phyloP scores from a whole-genome alignment of 2,888 invertebrate species.

The Ophion ventricosus region DNA sequence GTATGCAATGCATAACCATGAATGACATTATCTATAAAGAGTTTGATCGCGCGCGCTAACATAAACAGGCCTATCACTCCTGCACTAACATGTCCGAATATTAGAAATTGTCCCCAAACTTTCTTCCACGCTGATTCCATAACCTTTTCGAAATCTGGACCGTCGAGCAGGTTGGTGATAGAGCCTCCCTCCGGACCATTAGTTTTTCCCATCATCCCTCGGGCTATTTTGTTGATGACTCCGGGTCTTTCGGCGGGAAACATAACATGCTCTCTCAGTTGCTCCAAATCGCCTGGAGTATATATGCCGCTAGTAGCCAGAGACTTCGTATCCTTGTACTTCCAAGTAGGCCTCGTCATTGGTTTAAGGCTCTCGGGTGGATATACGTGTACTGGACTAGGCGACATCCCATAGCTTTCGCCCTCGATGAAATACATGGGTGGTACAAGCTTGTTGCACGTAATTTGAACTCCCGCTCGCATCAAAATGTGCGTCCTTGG shows the following conservation, averaged over 20 bases:
- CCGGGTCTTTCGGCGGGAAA: conserved; percentile 52
- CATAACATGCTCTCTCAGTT: conserved; percentile 55
- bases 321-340: no score
- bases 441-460: no score
- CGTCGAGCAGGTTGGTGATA: conserved; percentile 26
- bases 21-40: conserved; percentile 20
- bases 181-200: background rate
- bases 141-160: conserved; percentile 32
- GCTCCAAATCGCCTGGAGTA: conserved; percentile 33
- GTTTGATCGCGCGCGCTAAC: conserved; percentile 36
- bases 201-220: conserved; percentile 45
- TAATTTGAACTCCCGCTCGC: no score
- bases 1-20: conserved; percentile 43
- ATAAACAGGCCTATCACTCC: conserved; percentile 46
- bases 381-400: no score
- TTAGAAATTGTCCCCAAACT: conserved; percentile 38
- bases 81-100: conserved; percentile 42
- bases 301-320: no score
- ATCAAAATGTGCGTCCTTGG: no score
- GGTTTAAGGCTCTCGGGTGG: background rate
- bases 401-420: no score
- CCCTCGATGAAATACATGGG: no score
- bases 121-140: conserved; percentile 33
- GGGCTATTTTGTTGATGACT: conserved; percentile 52
- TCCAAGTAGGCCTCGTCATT: conserved; percentile 43